These are phyloP conservation scores for Abrostola triplasia DNA, from an alignment of 2,888 invertebrate genomes.

Conservation along the genomic window DNA sequence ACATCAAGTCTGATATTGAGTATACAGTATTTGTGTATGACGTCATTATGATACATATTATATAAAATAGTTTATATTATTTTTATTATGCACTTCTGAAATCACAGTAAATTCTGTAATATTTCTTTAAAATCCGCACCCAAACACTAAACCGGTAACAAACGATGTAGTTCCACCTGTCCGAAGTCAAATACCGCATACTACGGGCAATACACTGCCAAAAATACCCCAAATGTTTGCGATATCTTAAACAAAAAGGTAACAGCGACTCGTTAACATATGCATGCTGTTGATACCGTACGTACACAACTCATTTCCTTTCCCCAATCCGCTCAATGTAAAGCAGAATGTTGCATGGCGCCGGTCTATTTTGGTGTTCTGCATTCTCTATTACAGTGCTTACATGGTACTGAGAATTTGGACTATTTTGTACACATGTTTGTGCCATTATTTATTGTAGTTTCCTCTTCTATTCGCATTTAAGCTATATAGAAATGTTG, in stretches of 20 bases:
- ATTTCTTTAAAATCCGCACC: neutral
- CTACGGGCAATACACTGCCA: neutral
- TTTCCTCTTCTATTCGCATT: neutral
- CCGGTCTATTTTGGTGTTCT: conserved; percentile 41
- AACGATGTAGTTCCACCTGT: neutral
- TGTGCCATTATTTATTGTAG: conserved; percentile 2
- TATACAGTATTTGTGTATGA: too few relatives aligned
- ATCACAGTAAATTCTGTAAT: too few relatives aligned
- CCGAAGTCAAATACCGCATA: neutral
- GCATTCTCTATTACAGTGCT: conserved; percentile 24
- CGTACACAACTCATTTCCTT: conserved; percentile 59
- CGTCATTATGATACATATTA: too few relatives aligned
- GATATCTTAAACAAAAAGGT: conserved; percentile 31
- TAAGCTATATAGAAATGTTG: neutral
- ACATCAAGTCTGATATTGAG: too few relatives aligned
- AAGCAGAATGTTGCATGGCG: conserved; percentile 35
- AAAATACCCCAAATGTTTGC: conserved; percentile 23
- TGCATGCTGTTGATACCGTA: conserved; percentile 49
- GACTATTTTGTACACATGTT: conserved; percentile 9
- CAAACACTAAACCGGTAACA: neutral
- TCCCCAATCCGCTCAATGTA: conserved; percentile 42
- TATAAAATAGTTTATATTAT: too few relatives aligned
- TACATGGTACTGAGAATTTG: conserved; percentile 31
- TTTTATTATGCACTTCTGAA: too few relatives aligned
- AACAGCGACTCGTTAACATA: conserved; percentile 33